Percentiles rank a stretch among this genome's conserved stretches.
phyloP scores from a whole-genome alignment of 2,113 vertebrate genomes.

The Prochilodus magdalenae region DNA sequence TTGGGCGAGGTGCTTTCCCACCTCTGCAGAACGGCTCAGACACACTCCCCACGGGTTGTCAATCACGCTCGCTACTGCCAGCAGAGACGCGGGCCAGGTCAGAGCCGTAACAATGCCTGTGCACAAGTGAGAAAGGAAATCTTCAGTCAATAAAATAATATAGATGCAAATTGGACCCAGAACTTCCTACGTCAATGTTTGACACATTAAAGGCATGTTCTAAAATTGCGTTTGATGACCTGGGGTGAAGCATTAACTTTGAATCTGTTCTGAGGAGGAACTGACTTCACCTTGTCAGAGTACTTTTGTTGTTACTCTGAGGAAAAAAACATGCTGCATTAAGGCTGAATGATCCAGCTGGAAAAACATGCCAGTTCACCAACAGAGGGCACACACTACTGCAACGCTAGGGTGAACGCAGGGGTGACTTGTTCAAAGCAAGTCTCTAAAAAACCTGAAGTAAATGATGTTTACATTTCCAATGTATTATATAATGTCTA shows the following conservation, averaged over 20 bases:
- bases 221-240: neutral
- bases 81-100: slow-evolving; percentile 89
- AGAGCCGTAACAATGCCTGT: slow-evolving; percentile 91
- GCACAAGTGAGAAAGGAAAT: neutral
- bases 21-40: slow-evolving; percentile 90
- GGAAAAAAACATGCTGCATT: neutral
- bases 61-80: slow-evolving; percentile 88
- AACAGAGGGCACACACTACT: neutral
- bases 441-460: neutral
- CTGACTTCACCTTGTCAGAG: neutral
- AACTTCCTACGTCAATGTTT: neutral
- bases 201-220: neutral
- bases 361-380: neutral
- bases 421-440: neutral
- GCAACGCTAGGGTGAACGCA: neutral
- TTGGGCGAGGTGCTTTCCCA: slow-evolving; percentile 94
- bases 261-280: neutral
- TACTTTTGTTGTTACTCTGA: neutral
- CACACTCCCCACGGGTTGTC: slow-evolving; percentile 98
- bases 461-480: neutral
- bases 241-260: neutral
- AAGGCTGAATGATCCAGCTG: neutral
- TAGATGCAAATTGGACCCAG: neutral
- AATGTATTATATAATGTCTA: neutral
- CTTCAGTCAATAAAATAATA: neutral